Evolutionary conservation across 1,140 invertebrate genomes (phyloP).

Genomic region (Diachasma alloeum): DNA sequence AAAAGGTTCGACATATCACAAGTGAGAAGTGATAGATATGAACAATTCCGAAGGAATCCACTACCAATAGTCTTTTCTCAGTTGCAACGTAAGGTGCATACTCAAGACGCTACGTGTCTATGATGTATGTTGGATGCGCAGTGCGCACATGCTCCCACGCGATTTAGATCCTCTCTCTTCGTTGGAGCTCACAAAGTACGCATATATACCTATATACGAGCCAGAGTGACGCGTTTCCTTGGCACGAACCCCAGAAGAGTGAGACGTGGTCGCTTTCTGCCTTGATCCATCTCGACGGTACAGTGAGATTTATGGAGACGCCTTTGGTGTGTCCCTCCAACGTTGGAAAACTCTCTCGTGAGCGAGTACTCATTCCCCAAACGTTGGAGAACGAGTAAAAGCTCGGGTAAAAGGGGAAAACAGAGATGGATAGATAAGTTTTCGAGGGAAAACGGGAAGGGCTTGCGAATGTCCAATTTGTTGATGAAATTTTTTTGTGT

Average conservation of each 20-base stretch:
- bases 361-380: not conserved
- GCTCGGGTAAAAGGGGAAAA: not conserved
- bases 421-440: not conserved
- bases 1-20: too few species aligned
- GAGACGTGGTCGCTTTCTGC: slow-evolving; percentile 55
- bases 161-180: slow-evolving; percentile 10
- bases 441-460: not conserved
- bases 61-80: slow-evolving; percentile 39
- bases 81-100: not conserved
- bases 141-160: slow-evolving; percentile 27
- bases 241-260: slow-evolving; percentile 29
- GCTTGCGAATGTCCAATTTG: not conserved
- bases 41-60: slow-evolving; percentile 55
- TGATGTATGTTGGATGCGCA: slow-evolving; percentile 34
- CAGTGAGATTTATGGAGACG: slow-evolving; percentile 64
- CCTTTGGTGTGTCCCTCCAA: slow-evolving; percentile 31
- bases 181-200: not conserved
- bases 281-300: slow-evolving; percentile 62
- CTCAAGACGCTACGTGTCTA: slow-evolving; percentile 3
- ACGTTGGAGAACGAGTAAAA: not conserved
- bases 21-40: not conserved
- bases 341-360: slow-evolving; percentile 18
- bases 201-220: slow-evolving; percentile 13
- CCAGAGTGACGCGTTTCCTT: slow-evolving; percentile 22
- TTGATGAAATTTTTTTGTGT: too few species aligned